Percentiles rank a stretch among this genome's conserved stretches.
Conservation (phyloP, 2,113 vertebrate genomes). For the Syrmaticus mikado region DNA sequence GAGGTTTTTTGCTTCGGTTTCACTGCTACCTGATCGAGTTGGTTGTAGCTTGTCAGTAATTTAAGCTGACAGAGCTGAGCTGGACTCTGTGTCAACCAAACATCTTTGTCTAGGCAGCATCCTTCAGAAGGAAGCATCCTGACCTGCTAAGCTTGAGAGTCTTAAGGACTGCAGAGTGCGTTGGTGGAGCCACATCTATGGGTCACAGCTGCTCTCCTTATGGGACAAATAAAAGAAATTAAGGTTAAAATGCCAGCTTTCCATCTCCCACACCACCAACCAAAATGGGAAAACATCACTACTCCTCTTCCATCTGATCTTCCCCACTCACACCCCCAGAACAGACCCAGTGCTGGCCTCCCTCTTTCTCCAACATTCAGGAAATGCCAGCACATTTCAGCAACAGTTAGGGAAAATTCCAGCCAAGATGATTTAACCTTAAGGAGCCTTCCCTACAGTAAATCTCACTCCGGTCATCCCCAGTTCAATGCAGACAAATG, state of each 20-base stretch:
- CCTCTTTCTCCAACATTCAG: neutral
- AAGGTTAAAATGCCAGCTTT: conserved; percentile 15
- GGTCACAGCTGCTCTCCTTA: neutral
- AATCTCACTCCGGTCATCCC: neutral
- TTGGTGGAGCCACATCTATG: neutral
- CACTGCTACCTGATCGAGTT: neutral
- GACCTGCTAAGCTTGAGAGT: neutral
- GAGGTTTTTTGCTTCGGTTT: neutral
- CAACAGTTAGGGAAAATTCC: conserved; percentile 16
- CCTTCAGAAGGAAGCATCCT: neutral
- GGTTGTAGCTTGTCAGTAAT: neutral
- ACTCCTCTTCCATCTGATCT: neutral
- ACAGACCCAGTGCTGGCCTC: neutral
- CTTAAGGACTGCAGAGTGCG: neutral
- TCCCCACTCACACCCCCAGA: conserved; percentile 11
- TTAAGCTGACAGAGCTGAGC: neutral
- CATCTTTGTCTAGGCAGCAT: neutral
- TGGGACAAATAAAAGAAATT: conserved; percentile 1
- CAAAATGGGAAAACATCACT: neutral
- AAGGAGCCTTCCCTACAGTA: neutral
- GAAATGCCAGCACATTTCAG: neutral
- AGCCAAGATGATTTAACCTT: conserved; percentile 32
- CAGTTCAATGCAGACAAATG: neutral
- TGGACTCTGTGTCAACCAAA: neutral
- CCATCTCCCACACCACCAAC: conserved; percentile 8